Evolutionary conservation across 2,797 vertebrate species (phyloP).

Genomic region (Dendrocincla tyrannina): DNA sequence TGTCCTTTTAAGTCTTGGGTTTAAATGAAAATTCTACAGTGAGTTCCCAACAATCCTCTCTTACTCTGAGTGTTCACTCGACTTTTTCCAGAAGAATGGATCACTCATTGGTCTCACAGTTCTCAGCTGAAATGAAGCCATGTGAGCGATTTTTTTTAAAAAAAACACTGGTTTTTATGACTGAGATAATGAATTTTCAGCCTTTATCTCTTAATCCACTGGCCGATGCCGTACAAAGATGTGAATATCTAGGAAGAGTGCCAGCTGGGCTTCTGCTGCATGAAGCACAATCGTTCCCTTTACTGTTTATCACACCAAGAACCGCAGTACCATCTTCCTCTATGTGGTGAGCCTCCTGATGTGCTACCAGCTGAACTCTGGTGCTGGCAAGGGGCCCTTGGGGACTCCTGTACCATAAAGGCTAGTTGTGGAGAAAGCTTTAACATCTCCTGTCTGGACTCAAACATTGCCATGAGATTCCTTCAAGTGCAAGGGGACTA

Average conservation of each 20-base stretch:
- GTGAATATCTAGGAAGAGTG: not conserved
- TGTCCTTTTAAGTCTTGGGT: not conserved
- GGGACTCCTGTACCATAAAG: not conserved
- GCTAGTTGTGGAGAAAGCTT: not conserved
- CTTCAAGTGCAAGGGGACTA: not conserved
- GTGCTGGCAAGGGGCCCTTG: not conserved
- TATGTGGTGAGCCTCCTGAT: not conserved
- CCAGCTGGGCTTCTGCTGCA: not conserved
- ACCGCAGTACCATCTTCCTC: not conserved
- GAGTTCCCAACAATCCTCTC: not conserved
- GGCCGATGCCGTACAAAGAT: not conserved
- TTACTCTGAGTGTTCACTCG: not conserved
- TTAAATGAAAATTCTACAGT: not conserved
- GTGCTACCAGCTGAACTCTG: not conserved
- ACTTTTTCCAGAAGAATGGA: not conserved
- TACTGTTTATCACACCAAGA: not conserved
- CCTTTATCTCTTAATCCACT: not conserved
- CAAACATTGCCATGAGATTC: not conserved
- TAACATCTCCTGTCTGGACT: not conserved
- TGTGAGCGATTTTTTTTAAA: not conserved
- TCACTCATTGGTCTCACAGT: not conserved
- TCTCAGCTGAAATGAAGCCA: not conserved
- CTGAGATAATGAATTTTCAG: not conserved
- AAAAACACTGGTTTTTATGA: not conserved
- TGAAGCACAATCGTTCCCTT: fast-evolving